Base-by-base conservation (phyloP, 2,888 invertebrate genomes). In the Dryadula phaetusa region DNA sequence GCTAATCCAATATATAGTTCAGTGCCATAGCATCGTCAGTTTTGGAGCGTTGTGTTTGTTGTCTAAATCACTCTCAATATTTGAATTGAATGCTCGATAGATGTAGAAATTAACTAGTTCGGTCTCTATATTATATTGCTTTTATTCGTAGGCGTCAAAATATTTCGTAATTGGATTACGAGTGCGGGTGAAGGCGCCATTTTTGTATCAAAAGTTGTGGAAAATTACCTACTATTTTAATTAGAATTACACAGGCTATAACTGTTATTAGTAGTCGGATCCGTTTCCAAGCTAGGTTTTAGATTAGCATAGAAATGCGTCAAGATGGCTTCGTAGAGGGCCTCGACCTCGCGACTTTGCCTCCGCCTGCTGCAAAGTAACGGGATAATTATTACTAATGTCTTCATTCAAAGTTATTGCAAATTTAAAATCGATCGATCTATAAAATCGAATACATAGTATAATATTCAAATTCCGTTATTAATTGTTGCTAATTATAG, bases 31-130 rank as follows among this genome's bases (percentile, higher is more conserved):
- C 87, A 87, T 87, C 89, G 91, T 89, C 90, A 87, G 86, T 84
- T 88, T 86, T 86, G 81, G 80, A 81, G 81, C 82, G 83, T 82
- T 83, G 85, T 90, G 83, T 92, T 90, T 89, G 87, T 90, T 88
- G 91, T 88, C 87, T 88, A 90, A 90, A 92, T 91, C 84, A 85
- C 84, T 89, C 84, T 83, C 87, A 86, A 85, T 91, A 92, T 92
- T 92, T 91, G 91, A 92, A 92, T 92, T 90, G 90, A 92, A 92
- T 92, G 89, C 90, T 80, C 85, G 84, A 88, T 90, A 88, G 87
- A 90, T 87, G 83, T 87, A 88, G 88, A 86, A 90, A 85, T 87
- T 86, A 86, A 90, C 90, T 89, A 91, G 90, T 89, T 88, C 81
- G 80, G 80, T 83, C 81, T 83, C 80, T 85, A 84, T 84, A 75